Percentiles rank a stretch among this genome's conserved stretches.
phyloP scores from a whole-genome alignment of 1,140 invertebrate genomes.

The Daktulosphaira vitifoliae region DNA sequence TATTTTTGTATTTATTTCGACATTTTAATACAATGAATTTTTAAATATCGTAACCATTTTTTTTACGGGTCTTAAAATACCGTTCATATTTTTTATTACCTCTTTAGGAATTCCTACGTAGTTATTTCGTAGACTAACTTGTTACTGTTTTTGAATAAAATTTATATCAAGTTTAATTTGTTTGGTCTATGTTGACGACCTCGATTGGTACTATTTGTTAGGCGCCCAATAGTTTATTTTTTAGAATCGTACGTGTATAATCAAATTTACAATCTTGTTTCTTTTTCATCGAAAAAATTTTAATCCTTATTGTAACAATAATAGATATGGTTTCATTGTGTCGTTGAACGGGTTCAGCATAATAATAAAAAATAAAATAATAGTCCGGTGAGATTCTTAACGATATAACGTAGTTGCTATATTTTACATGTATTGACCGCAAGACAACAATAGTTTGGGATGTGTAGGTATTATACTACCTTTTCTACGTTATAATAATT shows the following conservation, averaged over 20 bases:
- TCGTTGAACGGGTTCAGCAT: slow-evolving; percentile 18
- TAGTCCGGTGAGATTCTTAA: slow-evolving; percentile 8
- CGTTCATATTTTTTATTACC: too few species aligned
- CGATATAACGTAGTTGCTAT: slow-evolving; percentile 22
- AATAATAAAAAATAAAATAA: not conserved
- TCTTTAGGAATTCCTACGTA: too few species aligned
- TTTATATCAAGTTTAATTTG: too few species aligned
- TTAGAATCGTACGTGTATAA: not conserved
- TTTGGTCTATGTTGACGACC: not conserved
- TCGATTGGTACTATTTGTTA: not conserved
- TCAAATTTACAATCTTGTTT: not conserved
- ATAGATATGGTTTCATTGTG: slow-evolving; percentile 9
- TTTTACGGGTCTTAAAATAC: too few species aligned
- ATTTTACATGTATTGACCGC: slow-evolving; percentile 28
- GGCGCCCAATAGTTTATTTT: not conserved
- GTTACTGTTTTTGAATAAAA: too few species aligned
- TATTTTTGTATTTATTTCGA: too few species aligned
- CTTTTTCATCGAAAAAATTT: not conserved
- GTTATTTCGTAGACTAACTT: too few species aligned
- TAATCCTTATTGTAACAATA: slow-evolving; percentile 20
- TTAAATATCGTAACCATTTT: too few species aligned
- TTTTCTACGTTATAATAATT: slow-evolving; percentile 20
- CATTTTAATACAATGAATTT: too few species aligned
- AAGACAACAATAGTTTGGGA: slow-evolving; percentile 8
- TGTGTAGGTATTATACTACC: slow-evolving; percentile 14